Conservation (phyloP, 1,140 invertebrate genomes). For the Dryas iulia region DNA sequence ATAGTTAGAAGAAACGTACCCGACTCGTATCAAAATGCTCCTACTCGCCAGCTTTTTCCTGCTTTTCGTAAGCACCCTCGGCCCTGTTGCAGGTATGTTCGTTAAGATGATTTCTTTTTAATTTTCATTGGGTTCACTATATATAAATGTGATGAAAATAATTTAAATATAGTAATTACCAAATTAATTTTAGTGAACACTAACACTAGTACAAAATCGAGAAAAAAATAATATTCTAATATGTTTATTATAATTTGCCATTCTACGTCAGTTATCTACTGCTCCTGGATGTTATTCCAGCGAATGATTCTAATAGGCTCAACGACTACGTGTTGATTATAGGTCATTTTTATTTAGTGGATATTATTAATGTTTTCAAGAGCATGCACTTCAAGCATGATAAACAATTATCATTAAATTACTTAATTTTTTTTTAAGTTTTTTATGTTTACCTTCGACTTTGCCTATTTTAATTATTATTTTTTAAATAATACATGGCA, state of each 20-base stretch:
- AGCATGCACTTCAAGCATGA: no score
- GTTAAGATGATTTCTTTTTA: background rate
- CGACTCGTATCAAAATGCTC: conserved; percentile 54
- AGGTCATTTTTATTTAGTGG: conserved; percentile 11
- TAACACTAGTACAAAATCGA: no score
- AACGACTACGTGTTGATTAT: conserved; percentile 5
- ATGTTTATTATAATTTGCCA: background rate
- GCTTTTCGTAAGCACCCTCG: conserved; percentile 67
- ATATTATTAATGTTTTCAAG: no score
- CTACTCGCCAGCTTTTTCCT: conserved; percentile 64
- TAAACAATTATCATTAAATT: no score
- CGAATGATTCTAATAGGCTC: conserved; percentile 18
- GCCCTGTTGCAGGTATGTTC: conserved; percentile 65
- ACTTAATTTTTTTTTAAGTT: no score
- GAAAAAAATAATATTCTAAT: no score
- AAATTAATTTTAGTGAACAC: no score
- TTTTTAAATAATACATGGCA: no score
- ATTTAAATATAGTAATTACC: no score
- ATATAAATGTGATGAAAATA: no score
- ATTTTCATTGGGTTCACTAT: background rate
- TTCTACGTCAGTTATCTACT: background rate
- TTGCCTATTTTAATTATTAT: no score
- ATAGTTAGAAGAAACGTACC: conserved; percentile 40
- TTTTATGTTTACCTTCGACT: no score
- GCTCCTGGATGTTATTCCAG: background rate